These are phyloP conservation scores for Nephotettix cincticeps DNA, from an alignment of 1,140 invertebrate genomes.

Conservation along the genomic window DNA sequence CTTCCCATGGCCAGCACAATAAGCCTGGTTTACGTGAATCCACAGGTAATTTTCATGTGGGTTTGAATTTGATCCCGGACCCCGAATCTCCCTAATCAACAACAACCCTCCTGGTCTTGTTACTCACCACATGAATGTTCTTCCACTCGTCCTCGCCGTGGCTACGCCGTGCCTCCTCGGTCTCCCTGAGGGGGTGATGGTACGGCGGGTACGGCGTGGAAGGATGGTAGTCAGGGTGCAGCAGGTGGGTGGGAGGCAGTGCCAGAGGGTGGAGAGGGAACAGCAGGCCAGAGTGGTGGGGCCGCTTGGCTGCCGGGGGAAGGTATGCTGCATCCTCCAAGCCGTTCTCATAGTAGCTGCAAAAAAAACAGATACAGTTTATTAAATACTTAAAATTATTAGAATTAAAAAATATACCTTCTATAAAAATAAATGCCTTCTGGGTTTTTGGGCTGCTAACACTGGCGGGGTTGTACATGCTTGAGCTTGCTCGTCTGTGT, in stretches of 20 bases:
- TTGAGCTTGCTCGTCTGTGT: too few species aligned
- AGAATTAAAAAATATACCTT: too few species aligned
- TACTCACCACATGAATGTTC: constrained; percentile 77
- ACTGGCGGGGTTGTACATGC: too few species aligned
- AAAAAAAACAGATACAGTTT: constrained; percentile 18
- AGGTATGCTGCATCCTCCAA: constrained; percentile 26
- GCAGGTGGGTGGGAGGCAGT: constrained; percentile 12
- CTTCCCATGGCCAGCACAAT: too few species aligned
- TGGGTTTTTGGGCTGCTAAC: too few species aligned
- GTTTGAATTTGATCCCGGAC: too few species aligned
- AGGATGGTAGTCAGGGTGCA: constrained; percentile 39
- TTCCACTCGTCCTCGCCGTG: constrained; percentile 75
- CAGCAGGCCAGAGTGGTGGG: constrained; percentile 6
- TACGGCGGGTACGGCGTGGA: constrained; percentile 38
- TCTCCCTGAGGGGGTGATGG: background rate
- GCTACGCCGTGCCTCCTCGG: constrained; percentile 8
- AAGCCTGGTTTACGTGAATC: too few species aligned
- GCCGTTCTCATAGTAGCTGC: constrained; percentile 54
- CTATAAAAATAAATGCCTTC: too few species aligned
- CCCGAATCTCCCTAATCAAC: too few species aligned
- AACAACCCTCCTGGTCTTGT: too few species aligned
- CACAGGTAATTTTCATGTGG: too few species aligned
- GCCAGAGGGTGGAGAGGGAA: constrained; percentile 24
- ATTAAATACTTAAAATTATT: too few species aligned
- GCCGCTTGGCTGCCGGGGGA: constrained; percentile 2